Conservation (phyloP, 2,113 vertebrate species). For the Halcyon senegalensis region DNA sequence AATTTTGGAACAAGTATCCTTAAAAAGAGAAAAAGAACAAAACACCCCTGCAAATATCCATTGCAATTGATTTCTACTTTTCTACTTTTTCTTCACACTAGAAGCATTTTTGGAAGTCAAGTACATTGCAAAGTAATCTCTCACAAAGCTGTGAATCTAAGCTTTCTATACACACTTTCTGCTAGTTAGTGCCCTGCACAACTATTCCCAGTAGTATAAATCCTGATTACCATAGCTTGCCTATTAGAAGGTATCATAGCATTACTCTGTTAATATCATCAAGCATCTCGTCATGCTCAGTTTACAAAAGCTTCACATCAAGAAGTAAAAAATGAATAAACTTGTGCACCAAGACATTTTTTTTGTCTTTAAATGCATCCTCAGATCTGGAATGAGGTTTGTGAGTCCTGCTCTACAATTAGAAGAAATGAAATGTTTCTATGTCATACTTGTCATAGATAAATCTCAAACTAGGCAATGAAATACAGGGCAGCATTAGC, state of each 20-base stretch:
- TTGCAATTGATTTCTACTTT: background rate
- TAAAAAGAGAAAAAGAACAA: background rate
- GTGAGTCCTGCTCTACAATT: background rate
- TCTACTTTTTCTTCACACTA: background rate
- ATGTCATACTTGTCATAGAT: background rate
- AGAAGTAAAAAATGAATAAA: background rate
- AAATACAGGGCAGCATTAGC: background rate
- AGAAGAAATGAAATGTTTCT: background rate
- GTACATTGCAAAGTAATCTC: background rate
- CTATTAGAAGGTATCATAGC: background rate
- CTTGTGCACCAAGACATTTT: background rate
- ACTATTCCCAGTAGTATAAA: background rate
- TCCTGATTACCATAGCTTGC: background rate
- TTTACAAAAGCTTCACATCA: background rate
- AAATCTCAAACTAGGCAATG: background rate
- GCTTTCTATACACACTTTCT: background rate
- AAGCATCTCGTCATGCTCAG: fast-evolving
- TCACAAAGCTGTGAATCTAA: background rate
- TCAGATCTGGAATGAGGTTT: background rate
- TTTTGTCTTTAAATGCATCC: background rate
- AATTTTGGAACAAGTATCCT: background rate
- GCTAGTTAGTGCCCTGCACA: background rate
- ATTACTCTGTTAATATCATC: background rate
- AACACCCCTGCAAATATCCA: background rate
- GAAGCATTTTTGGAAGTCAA: background rate